Evolutionary conservation across 2,113 vertebrate species (phyloP).

Genomic region (Oostethus manadensis): DNA sequence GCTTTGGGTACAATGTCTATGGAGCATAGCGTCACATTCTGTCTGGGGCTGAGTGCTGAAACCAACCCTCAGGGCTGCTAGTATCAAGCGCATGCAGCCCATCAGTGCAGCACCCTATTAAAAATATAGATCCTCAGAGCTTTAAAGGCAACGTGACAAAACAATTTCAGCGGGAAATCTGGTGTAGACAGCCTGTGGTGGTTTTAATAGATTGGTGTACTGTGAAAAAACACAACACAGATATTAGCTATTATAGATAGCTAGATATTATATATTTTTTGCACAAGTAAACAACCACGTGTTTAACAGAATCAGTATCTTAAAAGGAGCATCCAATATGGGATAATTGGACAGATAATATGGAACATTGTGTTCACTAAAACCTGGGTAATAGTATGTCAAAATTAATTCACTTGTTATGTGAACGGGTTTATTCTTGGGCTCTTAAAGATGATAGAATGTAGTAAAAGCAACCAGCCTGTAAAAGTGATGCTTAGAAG

Average conservation of each 20-base stretch:
- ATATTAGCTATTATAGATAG: neutral
- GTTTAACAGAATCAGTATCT: neutral
- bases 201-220: slow-evolving; percentile 1
- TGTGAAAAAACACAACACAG: neutral
- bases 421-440: no score
- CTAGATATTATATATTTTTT: no score
- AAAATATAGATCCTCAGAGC: slow-evolving; percentile 16
- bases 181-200: neutral
- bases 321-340: no score
- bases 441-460: no score
- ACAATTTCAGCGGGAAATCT: neutral
- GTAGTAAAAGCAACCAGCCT: no score
- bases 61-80: slow-evolving; percentile 12
- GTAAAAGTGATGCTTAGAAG: no score
- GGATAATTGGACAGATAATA: no score
- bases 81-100: slow-evolving; percentile 10
- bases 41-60: slow-evolving; percentile 50
- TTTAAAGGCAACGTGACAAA: slow-evolving; percentile 14
- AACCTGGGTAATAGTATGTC: neutral
- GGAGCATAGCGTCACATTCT: slow-evolving; percentile 41
- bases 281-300: neutral
- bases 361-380: no score
- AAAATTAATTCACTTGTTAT: no score
- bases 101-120: slow-evolving; percentile 14
- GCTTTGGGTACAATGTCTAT: slow-evolving; percentile 25